Percentiles rank a stretch among this genome's conserved stretches.
Conservation (phyloP, 2,797 vertebrate species). For the Macroramphosus scolopax region DNA sequence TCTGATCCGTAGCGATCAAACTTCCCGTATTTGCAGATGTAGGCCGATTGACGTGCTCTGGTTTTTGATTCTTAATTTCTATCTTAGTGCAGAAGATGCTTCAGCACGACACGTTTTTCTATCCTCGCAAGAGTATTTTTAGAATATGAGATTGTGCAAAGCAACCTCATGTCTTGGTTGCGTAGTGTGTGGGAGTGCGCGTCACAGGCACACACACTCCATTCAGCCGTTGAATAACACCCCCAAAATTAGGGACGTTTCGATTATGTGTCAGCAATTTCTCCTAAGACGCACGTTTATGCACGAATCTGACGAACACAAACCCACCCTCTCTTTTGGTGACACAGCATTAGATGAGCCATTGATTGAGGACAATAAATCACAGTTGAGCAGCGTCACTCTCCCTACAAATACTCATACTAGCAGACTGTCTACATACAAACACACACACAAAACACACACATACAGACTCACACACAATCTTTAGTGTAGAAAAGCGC, state of each 20-base stretch:
- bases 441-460: slow-evolving; percentile 8
- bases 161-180: slow-evolving; percentile 2
- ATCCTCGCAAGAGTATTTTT: slow-evolving; percentile 12
- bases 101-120: background rate
- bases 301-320: no score
- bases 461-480: slow-evolving; percentile 2
- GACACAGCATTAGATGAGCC: slow-evolving; percentile 47
- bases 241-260: slow-evolving; percentile 11
- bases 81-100: background rate
- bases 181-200: background rate
- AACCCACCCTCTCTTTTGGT: slow-evolving; percentile 18
- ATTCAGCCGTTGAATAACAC: slow-evolving; percentile 20
- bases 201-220: background rate
- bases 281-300: no score
- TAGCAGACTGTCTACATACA: slow-evolving; percentile 8
- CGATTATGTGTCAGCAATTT: slow-evolving; percentile 3
- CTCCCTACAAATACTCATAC: slow-evolving; percentile 9
- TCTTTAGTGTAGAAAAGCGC: no score
- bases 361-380: slow-evolving; percentile 54
- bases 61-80: background rate
- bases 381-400: slow-evolving; percentile 31
- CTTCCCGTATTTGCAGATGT: background rate
- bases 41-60: background rate
- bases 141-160: slow-evolving; percentile 8
- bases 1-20: background rate